Percentiles rank a stretch among this genome's conserved stretches.
Conservation (phyloP, 2,797 vertebrate species). For the Alosa sapidissima region DNA sequence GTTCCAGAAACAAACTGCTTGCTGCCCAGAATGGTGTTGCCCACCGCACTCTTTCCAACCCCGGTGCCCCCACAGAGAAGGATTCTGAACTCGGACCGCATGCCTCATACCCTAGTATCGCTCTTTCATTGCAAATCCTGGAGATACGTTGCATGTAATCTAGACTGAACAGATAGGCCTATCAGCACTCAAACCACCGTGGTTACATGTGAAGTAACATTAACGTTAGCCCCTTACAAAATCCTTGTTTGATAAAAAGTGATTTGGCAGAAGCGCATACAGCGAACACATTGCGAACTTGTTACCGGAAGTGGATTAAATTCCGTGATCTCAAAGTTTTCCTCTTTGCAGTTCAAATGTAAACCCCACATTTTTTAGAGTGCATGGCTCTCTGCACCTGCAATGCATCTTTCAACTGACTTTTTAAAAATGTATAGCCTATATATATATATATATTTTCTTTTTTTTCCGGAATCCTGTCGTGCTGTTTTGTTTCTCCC, state of each 20-base stretch:
- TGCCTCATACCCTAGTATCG: background rate
- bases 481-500: background rate
- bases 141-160: background rate
- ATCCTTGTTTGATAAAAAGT: background rate
- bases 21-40: conserved; percentile 2
- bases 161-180: background rate
- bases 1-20: conserved; percentile 17
- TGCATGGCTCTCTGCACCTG: background rate
- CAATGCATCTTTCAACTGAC: background rate
- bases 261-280: background rate
- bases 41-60: conserved; percentile 5
- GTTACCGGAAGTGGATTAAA: background rate
- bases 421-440: background rate
- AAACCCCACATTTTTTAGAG: background rate
- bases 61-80: conserved; percentile 17
- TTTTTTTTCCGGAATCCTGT: background rate
- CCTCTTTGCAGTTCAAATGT: background rate
- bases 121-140: background rate
- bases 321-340: background rate
- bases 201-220: too few relatives aligned
- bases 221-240: background rate
- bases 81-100: background rate
- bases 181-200: background rate
- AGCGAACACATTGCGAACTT: background rate
- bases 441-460: too few relatives aligned